phyloP scores from a whole-genome alignment of 2,113 vertebrate genomes.

The Ptilorrhoa leucosticta region DNA sequence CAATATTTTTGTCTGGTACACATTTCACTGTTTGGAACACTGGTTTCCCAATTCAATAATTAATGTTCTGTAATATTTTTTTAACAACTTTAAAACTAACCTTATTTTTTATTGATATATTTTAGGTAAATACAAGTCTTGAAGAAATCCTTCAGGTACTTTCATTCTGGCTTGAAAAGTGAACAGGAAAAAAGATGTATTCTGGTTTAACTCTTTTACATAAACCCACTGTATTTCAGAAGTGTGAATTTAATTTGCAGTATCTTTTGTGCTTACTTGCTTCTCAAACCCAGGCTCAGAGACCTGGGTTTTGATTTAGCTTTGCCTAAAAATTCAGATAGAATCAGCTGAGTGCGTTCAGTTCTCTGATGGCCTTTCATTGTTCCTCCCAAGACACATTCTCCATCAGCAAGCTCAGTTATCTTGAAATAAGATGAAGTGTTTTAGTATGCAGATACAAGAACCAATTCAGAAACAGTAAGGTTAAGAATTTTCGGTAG shows the following conservation, averaged over 20 bases:
- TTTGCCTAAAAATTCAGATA: background rate
- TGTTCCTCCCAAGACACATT: background rate
- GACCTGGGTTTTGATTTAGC: background rate
- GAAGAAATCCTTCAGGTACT: background rate
- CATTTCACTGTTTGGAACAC: background rate
- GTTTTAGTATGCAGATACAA: background rate
- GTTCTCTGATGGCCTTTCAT: background rate
- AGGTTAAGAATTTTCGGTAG: background rate
- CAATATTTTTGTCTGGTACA: slow-evolving; percentile 32
- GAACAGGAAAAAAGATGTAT: background rate
- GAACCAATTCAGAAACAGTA: background rate
- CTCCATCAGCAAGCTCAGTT: background rate
- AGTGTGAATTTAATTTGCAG: background rate
- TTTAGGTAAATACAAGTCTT: background rate
- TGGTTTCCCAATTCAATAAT: background rate
- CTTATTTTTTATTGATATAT: background rate
- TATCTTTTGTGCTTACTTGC: background rate
- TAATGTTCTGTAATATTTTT: background rate
- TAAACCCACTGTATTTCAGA: background rate
- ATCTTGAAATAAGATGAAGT: background rate
- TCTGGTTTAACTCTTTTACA: background rate
- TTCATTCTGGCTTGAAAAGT: background rate
- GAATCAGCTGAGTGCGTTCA: background rate
- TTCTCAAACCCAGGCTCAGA: background rate
- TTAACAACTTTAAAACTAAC: background rate